These are phyloP conservation scores for Recurvirostra avosetta DNA, from an alignment of 2,113 vertebrate species.

Conservation along the genomic window DNA sequence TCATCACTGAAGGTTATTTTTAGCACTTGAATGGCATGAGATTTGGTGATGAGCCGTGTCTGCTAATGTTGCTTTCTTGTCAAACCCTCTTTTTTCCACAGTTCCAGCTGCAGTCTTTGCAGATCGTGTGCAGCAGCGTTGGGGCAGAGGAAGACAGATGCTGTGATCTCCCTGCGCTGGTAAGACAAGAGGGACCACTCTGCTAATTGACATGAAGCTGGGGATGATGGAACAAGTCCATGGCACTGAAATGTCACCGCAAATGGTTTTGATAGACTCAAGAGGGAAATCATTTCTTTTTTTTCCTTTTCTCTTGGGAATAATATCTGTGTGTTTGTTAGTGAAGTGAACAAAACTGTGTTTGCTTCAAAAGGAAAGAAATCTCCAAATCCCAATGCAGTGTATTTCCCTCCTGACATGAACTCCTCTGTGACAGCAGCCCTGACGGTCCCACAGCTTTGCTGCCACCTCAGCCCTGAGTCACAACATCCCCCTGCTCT, in stretches of 20 bases:
- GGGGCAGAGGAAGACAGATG: slow-evolving; percentile 85
- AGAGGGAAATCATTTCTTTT: not conserved
- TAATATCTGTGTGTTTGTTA: not conserved
- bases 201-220: not conserved
- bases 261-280: not conserved
- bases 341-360: not conserved
- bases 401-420: not conserved
- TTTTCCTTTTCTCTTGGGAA: not conserved
- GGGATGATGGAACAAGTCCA: not conserved
- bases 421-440: not conserved
- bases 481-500: not conserved
- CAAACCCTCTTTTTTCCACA: not conserved
- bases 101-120: slow-evolving; percentile 93
- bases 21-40: not conserved
- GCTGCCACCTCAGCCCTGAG: not conserved
- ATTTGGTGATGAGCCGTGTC: not conserved
- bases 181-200: slow-evolving; percentile 47
- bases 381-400: not conserved
- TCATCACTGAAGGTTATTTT: not conserved
- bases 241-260: not conserved
- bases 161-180: slow-evolving; percentile 88
- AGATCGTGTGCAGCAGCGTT: slow-evolving; percentile 81
- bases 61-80: not conserved
- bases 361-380: not conserved
- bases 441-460: not conserved